These are phyloP conservation scores for Listronotus oregonensis DNA, from an alignment of 1,140 invertebrate genomes.

Conservation along the genomic window DNA sequence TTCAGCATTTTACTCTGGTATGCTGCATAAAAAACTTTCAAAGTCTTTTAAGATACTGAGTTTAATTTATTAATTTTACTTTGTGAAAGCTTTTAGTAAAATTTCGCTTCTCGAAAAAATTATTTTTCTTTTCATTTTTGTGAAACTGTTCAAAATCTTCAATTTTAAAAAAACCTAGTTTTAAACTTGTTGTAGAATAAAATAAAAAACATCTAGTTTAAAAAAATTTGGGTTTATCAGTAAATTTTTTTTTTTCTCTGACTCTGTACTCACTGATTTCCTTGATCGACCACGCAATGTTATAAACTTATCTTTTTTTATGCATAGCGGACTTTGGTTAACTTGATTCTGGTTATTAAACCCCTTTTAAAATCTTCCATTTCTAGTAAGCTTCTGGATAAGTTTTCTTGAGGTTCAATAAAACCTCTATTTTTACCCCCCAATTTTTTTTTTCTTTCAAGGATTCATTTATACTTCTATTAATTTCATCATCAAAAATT, in stretches of 20 bases:
- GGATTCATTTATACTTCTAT: slow-evolving; percentile 12
- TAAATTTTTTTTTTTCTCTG: neutral
- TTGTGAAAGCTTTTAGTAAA: neutral
- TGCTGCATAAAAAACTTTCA: slow-evolving; percentile 6
- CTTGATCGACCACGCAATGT: no score
- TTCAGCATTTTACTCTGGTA: neutral
- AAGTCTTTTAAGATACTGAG: slow-evolving; percentile 6
- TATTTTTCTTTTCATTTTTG: neutral
- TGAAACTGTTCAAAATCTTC: slow-evolving; percentile 14
- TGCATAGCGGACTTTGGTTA: neutral
- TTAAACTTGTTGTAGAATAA: slow-evolving; percentile 4
- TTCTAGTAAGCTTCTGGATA: neutral
- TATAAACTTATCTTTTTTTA: neutral
- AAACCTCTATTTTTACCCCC: neutral
- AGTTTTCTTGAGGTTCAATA: neutral
- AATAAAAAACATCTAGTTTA: slow-evolving; percentile 2
- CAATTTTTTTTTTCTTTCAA: slow-evolving; percentile 9
- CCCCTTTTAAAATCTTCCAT: neutral
- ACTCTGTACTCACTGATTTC: neutral
- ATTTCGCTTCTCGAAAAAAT: no score
- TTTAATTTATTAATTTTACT: neutral
- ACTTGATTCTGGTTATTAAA: neutral
- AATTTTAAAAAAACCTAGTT: neutral
- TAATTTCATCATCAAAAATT: slow-evolving; percentile 2
- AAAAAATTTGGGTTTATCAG: neutral